These are phyloP conservation scores for Anastrepha ludens DNA, from an alignment of 1,140 invertebrate species.

Conservation along the genomic window DNA sequence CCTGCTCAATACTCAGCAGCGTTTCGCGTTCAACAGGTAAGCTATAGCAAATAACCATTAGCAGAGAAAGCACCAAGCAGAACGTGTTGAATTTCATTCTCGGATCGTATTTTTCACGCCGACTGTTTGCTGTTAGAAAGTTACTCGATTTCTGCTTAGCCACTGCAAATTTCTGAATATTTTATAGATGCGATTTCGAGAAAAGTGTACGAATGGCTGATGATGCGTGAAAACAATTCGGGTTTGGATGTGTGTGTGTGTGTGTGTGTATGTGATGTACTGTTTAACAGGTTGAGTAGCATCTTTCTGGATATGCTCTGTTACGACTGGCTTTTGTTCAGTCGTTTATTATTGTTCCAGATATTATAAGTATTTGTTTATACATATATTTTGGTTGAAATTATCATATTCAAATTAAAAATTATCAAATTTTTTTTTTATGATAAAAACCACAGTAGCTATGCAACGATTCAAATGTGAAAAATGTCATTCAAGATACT, in stretches of 20 bases:
- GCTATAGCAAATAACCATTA: background rate
- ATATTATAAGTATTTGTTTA: too few relatives aligned
- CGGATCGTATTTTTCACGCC: background rate
- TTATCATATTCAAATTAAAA: too few relatives aligned
- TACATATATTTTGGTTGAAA: background rate
- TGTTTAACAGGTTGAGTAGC: background rate
- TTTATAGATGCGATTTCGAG: background rate
- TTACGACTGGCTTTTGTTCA: background rate
- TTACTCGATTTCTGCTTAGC: constrained; percentile 5
- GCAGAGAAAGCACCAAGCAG: background rate
- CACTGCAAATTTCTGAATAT: background rate
- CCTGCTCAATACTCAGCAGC: background rate
- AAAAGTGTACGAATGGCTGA: background rate
- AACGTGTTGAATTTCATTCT: constrained; percentile 14
- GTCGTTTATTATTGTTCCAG: too few relatives aligned
- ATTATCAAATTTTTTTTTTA: too few relatives aligned
- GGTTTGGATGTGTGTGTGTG: background rate
- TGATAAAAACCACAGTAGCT: background rate
- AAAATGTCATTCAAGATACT: too few relatives aligned
- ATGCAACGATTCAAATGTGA: background rate
- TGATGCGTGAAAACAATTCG: background rate
- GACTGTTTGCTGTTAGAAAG: background rate
- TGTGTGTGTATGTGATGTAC: background rate
- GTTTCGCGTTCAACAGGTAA: constrained; percentile 2
- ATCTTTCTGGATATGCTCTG: too few relatives aligned